phyloP scores from a whole-genome alignment of 2,797 vertebrate species.

The Neosilurus hyrtlii region DNA sequence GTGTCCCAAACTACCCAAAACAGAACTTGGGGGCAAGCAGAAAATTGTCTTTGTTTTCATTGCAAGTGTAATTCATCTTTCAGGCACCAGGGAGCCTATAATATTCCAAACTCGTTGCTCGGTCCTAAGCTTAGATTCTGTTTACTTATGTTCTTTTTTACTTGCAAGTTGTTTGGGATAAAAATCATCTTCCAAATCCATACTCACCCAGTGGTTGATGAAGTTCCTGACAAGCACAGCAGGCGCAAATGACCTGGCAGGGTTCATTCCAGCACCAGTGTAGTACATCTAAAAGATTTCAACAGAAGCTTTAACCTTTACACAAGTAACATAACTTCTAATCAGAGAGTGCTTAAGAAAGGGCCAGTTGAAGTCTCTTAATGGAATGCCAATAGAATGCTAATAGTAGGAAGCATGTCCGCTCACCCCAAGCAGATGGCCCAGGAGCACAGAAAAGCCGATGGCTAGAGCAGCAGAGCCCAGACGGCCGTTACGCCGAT shows the following conservation, averaged over 20 bases:
- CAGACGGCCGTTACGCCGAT: slow-evolving; percentile 84
- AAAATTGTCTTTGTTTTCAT: not conserved
- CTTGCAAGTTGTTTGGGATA: not conserved
- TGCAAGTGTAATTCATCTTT: not conserved
- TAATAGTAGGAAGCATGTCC: not conserved
- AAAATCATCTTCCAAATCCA: not conserved
- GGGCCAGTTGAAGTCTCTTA: not conserved
- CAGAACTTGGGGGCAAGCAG: not conserved
- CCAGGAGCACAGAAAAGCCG: slow-evolving; percentile 89
- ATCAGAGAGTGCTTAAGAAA: not conserved
- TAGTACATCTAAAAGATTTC: slow-evolving; percentile 82
- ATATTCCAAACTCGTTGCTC: not conserved
- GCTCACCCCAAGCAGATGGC: slow-evolving; percentile 92
- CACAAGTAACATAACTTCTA: too few species aligned
- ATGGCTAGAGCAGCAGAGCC: slow-evolving; percentile 86
- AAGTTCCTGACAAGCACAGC: slow-evolving; percentile 91
- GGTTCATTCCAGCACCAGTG: slow-evolving; percentile 94
- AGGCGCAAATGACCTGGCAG: slow-evolving; percentile 91
- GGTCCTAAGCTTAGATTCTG: not conserved
- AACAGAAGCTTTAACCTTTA: not conserved
- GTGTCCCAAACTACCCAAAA: not conserved
- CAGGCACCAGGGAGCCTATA: not conserved
- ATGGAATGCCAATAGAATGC: not conserved
- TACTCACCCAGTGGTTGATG: slow-evolving; percentile 91
- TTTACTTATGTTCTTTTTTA: not conserved